A percentile compares a stretch with the other conserved stretches of the same genome.
phyloP scores from a whole-genome alignment of 2,113 vertebrate genomes.

The Lamprologus speciosus region DNA sequence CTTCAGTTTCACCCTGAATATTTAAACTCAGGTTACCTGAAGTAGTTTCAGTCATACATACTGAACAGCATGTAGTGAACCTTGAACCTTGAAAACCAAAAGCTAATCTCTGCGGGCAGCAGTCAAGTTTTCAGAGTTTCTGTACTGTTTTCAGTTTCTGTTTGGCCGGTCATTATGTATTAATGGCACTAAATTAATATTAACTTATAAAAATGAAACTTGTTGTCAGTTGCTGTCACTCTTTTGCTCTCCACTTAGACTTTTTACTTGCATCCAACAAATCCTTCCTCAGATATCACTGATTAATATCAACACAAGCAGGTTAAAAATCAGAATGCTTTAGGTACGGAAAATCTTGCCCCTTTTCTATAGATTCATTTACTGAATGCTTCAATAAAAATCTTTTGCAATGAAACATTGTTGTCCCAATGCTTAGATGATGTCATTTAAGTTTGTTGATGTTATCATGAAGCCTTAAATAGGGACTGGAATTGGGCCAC shows the following conservation, averaged over 20 bases:
- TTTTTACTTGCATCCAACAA: background rate
- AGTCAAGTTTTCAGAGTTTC: background rate
- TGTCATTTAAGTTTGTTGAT: background rate
- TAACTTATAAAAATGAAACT: background rate
- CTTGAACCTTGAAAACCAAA: background rate
- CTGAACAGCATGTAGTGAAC: background rate
- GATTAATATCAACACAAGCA: background rate
- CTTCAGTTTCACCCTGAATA: background rate
- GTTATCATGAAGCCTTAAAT: background rate
- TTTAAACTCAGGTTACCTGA: background rate
- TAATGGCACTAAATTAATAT: background rate
- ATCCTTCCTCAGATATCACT: background rate
- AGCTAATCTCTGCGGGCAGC: background rate
- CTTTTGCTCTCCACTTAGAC: background rate
- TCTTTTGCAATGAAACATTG: background rate
- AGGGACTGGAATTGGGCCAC: background rate
- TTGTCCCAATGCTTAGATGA: background rate
- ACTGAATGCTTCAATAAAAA: background rate
- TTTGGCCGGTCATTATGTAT: background rate
- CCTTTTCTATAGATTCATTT: background rate
- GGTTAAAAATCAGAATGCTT: background rate
- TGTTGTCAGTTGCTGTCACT: background rate
- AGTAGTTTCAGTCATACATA: background rate
- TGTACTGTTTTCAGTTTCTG: background rate
- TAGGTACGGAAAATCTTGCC: background rate